Evolutionary conservation across 2,888 invertebrate species (phyloP).

Genomic region (Philonicus albiceps): DNA sequence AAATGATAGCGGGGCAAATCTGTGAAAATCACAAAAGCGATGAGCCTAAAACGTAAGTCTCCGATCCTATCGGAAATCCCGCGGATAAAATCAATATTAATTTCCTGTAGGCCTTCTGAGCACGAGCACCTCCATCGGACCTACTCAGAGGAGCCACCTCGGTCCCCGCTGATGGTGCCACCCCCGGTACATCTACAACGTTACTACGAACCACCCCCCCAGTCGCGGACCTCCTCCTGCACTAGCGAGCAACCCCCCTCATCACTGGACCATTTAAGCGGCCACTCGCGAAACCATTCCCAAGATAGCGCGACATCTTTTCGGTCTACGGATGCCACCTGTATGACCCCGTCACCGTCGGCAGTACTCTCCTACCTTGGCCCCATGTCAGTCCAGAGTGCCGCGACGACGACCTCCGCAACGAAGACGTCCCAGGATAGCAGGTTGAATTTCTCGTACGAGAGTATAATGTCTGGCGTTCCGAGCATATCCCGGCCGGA

Average conservation of each 20-base stretch:
- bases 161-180: constrained; percentile 65
- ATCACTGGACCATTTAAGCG: constrained; percentile 51
- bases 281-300: constrained; percentile 52
- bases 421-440: constrained; percentile 45
- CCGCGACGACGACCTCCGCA: constrained; percentile 36
- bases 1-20: constrained; percentile 67
- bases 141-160: constrained; percentile 84
- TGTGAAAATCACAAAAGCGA: constrained; percentile 3
- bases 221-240: constrained; percentile 49
- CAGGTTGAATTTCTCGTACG: constrained; percentile 39
- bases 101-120: constrained; percentile 59
- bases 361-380: constrained; percentile 41
- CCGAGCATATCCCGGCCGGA: constrained; percentile 5
- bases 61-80: background rate
- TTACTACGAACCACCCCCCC: constrained; percentile 56
- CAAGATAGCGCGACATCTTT: constrained; percentile 53
- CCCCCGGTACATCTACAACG: constrained; percentile 44
- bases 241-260: constrained; percentile 50
- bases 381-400: constrained; percentile 42
- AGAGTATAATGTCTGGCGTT: constrained; percentile 40
- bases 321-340: constrained; percentile 49
- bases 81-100: constrained; percentile 14
- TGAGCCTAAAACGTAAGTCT: constrained; percentile 4
- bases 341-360: constrained; percentile 53
- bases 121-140: constrained; percentile 83